Evolutionary conservation across 1,140 invertebrate species (phyloP), one percentile per base, ranked within the genome.

Genomic region (Anastatus disparis): DNA sequence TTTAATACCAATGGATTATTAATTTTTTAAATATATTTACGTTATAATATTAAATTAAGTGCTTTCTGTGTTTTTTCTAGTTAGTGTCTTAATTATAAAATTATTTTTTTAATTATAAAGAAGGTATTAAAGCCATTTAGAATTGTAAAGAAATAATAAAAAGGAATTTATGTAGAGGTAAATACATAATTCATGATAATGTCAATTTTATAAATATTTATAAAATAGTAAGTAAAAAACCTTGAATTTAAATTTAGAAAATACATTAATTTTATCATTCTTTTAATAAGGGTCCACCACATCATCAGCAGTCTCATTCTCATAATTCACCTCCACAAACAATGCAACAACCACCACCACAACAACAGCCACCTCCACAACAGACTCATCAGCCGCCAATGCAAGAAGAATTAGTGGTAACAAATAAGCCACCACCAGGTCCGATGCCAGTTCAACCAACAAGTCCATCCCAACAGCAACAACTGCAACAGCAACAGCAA

Each of bases 381-480:
- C 81, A 82, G 26, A 69, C 74, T 26, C 78, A 77, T 42, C 75
- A 75, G 9, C 74, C 76, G 44, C 75, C 70, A 12, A 73, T 76
- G 22, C 76, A 75, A 42, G 83, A 85, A 27, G 83, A 85, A 64
- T 38, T 79, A 24, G 74, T 83, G 7, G 77, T 83, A 17, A 81
- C 78, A 13, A 81, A 67, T 68, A 85, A 86, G 73, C 83, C 83
- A 50, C 84, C 82, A 58, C 69, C 80, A 13, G 79, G 78, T 31
- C 78, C 82, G 27, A 59, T 79, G 44, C 66, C 83, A 6, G 53
- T 81, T 13, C 78, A 82, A 68, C 38, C 80, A 10, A 76, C 75
- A 8, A 84, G 80, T 68, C 81, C 83, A 2, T 75, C 76, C 29
- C 71, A 77, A 67, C 71, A 69, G 66, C 74, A 71, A 72, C 56